A percentile compares a stretch with the other conserved stretches of the same genome.
Conservation (phyloP, 2,797 vertebrate genomes). For the Menidia menidia region DNA sequence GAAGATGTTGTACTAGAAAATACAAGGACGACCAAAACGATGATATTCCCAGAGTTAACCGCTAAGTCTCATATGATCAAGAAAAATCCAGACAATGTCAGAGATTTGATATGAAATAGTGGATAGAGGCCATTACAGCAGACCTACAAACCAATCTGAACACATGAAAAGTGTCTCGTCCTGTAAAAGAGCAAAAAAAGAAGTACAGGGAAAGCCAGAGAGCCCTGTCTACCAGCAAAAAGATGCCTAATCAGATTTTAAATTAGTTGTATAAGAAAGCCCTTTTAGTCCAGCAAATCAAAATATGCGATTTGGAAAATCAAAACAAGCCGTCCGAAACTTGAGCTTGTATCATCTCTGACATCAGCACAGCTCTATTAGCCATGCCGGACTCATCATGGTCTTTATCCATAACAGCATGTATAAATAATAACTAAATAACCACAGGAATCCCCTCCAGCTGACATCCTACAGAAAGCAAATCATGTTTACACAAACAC, state of each 20-base stretch:
- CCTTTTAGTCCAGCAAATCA: no score
- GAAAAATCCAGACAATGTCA: not conserved
- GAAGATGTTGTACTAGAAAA: conserved; percentile 20
- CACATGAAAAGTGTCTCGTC: no score
- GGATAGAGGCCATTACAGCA: conserved; percentile 36
- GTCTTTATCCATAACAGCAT: no score
- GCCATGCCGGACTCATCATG: no score
- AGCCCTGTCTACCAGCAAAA: not conserved
- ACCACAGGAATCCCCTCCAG: no score
- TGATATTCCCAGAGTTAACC: not conserved
- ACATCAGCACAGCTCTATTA: no score
- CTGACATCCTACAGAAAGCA: not conserved
- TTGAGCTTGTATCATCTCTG: no score
- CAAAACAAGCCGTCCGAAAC: no score
- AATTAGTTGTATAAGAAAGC: no score
- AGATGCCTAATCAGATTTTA: no score
- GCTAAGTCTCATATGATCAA: conserved; percentile 1
- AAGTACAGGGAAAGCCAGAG: conserved; percentile 43
- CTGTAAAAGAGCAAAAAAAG: conserved; percentile 41
- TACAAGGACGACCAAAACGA: conserved; percentile 1
- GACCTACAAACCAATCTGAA: conserved; percentile 1
- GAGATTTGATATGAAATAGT: conserved; percentile 10
- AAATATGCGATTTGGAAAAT: no score
- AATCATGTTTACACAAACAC: not conserved
- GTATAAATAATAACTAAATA: no score